These are phyloP conservation scores for Diorhabda sublineata DNA, from an alignment of 1,140 invertebrate species.

Conservation along the genomic window DNA sequence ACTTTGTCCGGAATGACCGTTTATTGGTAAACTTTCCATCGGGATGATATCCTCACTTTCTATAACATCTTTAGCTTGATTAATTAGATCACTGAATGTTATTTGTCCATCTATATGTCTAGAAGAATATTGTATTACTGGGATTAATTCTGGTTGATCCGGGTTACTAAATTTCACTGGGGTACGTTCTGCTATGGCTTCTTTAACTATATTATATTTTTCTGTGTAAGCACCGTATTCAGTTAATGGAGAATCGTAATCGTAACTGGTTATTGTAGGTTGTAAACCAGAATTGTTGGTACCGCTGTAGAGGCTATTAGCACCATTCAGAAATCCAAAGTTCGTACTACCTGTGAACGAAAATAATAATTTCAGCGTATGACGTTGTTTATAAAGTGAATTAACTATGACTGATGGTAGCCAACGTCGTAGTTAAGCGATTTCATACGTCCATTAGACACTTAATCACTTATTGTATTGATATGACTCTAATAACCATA, in stretches of 20 bases:
- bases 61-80: slow-evolving; percentile 30
- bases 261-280: slow-evolving; percentile 55
- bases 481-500: no score
- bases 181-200: slow-evolving; percentile 44
- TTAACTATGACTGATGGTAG: no score
- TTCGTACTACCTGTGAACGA: slow-evolving; percentile 64
- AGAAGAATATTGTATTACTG: slow-evolving; percentile 5
- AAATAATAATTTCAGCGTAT: neutral
- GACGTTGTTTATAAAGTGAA: no score
- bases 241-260: slow-evolving; percentile 52
- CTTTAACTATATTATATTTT: slow-evolving; percentile 46
- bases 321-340: slow-evolving; percentile 65
- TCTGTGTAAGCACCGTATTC: slow-evolving; percentile 51
- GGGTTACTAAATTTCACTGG: slow-evolving; percentile 46
- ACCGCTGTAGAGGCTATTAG: slow-evolving; percentile 27
- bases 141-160: slow-evolving; percentile 29
- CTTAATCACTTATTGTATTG: no score
- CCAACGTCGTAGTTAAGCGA: no score
- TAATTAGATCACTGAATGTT: slow-evolving; percentile 40
- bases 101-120: slow-evolving; percentile 13
- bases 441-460: no score
- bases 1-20: slow-evolving; percentile 53
- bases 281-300: slow-evolving; percentile 38
- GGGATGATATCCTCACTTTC: slow-evolving; percentile 34
- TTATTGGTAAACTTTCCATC: slow-evolving; percentile 58